Percentiles rank a stretch among this genome's conserved stretches.
phyloP scores from a whole-genome alignment of 2,113 vertebrate genomes.

The Regulus satrapa region DNA sequence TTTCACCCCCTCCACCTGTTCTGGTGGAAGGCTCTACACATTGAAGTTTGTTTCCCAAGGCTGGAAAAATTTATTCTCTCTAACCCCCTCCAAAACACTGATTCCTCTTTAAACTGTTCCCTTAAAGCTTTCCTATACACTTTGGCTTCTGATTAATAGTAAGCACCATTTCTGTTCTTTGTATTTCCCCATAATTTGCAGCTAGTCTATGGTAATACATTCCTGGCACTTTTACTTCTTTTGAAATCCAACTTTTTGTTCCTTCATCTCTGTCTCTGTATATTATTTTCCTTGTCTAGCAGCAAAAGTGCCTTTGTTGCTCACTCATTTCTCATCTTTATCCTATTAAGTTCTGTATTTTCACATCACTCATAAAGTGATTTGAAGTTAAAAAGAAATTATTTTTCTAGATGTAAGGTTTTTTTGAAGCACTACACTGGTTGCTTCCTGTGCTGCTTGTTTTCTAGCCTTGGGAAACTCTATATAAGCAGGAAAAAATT shows the following conservation, averaged over 20 bases:
- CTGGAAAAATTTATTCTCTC: neutral
- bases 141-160: neutral
- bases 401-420: neutral
- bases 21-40: fast-evolving
- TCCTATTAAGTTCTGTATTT: conserved; percentile 12
- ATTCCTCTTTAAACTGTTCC: neutral
- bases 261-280: neutral
- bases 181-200: neutral
- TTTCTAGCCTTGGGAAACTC: neutral
- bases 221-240: neutral
- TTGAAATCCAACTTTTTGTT: conserved; percentile 12
- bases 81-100: neutral
- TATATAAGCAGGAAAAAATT: neutral
- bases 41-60: neutral
- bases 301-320: neutral
- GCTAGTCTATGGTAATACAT: neutral
- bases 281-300: conserved; percentile 21
- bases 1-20: neutral
- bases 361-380: neutral
- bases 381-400: neutral
- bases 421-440: neutral
- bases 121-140: neutral
- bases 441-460: neutral
- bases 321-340: conserved; percentile 6
- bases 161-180: neutral